A percentile compares a stretch with the other conserved stretches of the same genome.
Conservation (phyloP, 30 jellyfish, hydroid and myxozoan genomes). For the Turritopsis dohrnii region DNA sequence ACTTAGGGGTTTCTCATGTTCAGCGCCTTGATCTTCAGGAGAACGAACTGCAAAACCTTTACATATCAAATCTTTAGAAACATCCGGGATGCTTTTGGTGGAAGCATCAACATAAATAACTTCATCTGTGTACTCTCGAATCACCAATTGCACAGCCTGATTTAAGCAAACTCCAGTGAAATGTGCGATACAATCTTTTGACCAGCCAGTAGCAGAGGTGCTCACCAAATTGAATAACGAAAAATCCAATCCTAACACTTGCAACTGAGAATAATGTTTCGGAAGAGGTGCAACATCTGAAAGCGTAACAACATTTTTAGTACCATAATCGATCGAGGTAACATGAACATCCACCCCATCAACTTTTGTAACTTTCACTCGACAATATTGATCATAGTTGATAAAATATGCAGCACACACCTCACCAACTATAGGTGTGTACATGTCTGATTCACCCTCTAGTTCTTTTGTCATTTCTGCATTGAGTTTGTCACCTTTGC, state of each 20-base stretch:
- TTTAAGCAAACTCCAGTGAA: conserved; percentile 31
- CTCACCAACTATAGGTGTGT: conserved; percentile 50
- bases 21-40: not conserved
- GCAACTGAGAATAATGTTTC: conserved; percentile 30
- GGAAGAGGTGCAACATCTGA: conserved; percentile 64
- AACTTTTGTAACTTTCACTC: conserved; percentile 44
- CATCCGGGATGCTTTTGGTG: conserved; percentile 18
- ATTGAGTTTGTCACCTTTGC: not conserved
- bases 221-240: conserved; percentile 35
- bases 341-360: conserved; percentile 36
- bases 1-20: not conserved
- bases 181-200: conserved; percentile 40
- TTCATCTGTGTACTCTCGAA: conserved; percentile 20
- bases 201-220: conserved; percentile 49
- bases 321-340: conserved; percentile 64
- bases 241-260: conserved; percentile 61
- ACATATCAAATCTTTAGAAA: conserved; percentile 23
- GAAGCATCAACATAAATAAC: conserved; percentile 31
- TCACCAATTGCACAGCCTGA: conserved; percentile 16
- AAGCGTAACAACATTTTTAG: conserved; percentile 32
- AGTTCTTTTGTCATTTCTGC: conserved; percentile 32
- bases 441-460: not conserved
- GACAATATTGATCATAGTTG: conserved; percentile 56
- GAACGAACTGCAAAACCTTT: conserved; percentile 34
- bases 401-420: conserved; percentile 69